Base-by-base conservation (phyloP, 2,888 invertebrate genomes). In the Dryocosmus kuriphilus region DNA sequence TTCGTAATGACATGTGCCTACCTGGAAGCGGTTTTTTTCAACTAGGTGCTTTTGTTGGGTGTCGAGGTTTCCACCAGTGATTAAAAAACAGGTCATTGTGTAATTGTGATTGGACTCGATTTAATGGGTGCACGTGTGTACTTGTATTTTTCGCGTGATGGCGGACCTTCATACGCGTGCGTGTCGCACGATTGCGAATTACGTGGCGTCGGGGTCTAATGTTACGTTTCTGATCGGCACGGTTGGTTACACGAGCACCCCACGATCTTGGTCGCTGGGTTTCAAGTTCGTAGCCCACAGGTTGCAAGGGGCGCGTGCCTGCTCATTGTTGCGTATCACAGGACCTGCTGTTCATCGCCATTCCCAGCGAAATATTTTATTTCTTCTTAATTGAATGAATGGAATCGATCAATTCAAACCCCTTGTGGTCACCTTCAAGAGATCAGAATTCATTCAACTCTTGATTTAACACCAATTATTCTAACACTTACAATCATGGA, bases 171-270 rank as follows among this genome's bases (percentile, higher is more conserved):
- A 51, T 51, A 71, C 51, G 71, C 71, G 71, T 71, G 71, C 71
- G 71, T 71, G 71, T 71, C 71, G 30, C 71, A 71, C 71, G 71
- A 71, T 71, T 67, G 30, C 71, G 71, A 71, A 71, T 71, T 71
- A 71, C 71, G 71, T 71, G 71, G 71, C 51, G 51, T 71, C 24
- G 46, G 46, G 67, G 67, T 67, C 71, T 71, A 71, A 71, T 71
- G 71, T 71, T 71, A 71, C 71, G 71, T 71, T 71, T 71, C 51
- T 51, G 71, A 71, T 71, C 71, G 71, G 71, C 41, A 71, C 71
- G 71, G 71, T 71, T 71, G 71, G 71, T 71, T 71, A 46, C 71
- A 71, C 27, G 51, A 51, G 51, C 71, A 71, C 71, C 71, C 71
- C 71, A 71, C 27, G 71, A 71, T 71, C 71, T 71, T 51, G 71